phyloP scores from a whole-genome alignment of 2,113 vertebrate genomes.

The Ploceus nigricollis region DNA sequence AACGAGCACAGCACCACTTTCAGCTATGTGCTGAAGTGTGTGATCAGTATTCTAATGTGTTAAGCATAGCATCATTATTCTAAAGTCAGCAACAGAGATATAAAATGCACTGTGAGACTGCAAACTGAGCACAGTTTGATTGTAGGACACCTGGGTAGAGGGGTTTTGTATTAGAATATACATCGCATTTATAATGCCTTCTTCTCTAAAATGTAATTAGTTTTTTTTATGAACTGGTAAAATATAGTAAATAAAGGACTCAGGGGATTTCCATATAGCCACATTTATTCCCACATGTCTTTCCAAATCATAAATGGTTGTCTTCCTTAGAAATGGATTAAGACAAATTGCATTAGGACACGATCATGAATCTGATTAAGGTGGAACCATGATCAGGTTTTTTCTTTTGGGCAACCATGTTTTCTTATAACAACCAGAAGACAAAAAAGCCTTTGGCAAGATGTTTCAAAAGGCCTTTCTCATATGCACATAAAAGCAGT shows the following conservation, averaged over 20 bases:
- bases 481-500: slow-evolving; percentile 65
- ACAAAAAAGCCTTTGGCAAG: slow-evolving; percentile 83
- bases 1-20: slow-evolving; percentile 21
- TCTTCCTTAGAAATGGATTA: slow-evolving; percentile 95
- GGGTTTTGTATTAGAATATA: slow-evolving; percentile 51
- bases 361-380: slow-evolving; percentile 97
- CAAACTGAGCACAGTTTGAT: slow-evolving; percentile 6
- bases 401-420: slow-evolving; percentile 84
- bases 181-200: slow-evolving; percentile 27
- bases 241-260: slow-evolving; percentile 89
- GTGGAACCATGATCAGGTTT: slow-evolving; percentile 86
- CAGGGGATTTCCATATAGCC: slow-evolving; percentile 85
- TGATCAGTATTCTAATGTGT: slow-evolving; percentile 28
- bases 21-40: slow-evolving; percentile 10
- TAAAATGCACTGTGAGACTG: not conserved
- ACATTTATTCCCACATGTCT: slow-evolving; percentile 89
- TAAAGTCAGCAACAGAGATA: slow-evolving; percentile 26
- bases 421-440: slow-evolving; percentile 83
- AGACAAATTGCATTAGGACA: slow-evolving; percentile 96
- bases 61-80: slow-evolving; percentile 14
- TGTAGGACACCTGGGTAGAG: not conserved
- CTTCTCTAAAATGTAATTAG: slow-evolving; percentile 86
- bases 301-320: slow-evolving; percentile 95
- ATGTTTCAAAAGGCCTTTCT: slow-evolving; percentile 75
- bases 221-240: slow-evolving; percentile 89